Evolutionary conservation across 2,797 vertebrate species (phyloP), one percentile per base, ranked within the genome.

Genomic region (Esox lucius): DNA sequence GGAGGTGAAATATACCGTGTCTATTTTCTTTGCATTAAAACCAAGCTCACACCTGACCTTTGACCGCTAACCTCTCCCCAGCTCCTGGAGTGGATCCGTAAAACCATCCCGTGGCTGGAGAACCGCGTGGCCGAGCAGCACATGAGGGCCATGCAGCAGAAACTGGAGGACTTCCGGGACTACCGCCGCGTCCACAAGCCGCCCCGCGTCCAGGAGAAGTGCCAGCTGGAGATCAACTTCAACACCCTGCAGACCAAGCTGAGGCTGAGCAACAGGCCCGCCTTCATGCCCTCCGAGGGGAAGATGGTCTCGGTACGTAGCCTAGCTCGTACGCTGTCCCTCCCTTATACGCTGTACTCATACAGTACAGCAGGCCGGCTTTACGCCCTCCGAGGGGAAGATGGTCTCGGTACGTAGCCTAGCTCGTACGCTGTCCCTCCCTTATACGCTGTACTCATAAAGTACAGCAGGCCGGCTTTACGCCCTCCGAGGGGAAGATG

Each of bases 371-470:
- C 93, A 90, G 96, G 68, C 96, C 96, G 0, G 95, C 96, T 97
- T 97, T 93, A 97, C 96, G 95, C 95, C 96, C 71, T 97, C 96
- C 0, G 96, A 97, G 92, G 96, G 96, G 90, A 97, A 95, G 92
- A 95, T 97, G 92, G 96, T 97, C 83, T 97, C 96, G 85, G 96
- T 96, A 89, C 91, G 96, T 87, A 13, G 0, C 33, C 33, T 5
- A 42, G 3, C 35, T 39, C 35, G 7, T 39, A 39, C 35, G 35
- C 35, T 39, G 7, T 39, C 35, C 39, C 35, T 39, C 39, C 35
- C 35, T 39, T 7, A 39, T 39, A 39, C 35, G 35, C 35, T 39
- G 3, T 7, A 39, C 35, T 39, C 3, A 39, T 39, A 39, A 35
- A 39, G 35, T 39, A 39, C 95, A 96, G 97, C 93, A 90, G 96